Conservation (phyloP, 37 sponge, comb jelly and placozoan species). For the Theonella swinhoei region DNA sequence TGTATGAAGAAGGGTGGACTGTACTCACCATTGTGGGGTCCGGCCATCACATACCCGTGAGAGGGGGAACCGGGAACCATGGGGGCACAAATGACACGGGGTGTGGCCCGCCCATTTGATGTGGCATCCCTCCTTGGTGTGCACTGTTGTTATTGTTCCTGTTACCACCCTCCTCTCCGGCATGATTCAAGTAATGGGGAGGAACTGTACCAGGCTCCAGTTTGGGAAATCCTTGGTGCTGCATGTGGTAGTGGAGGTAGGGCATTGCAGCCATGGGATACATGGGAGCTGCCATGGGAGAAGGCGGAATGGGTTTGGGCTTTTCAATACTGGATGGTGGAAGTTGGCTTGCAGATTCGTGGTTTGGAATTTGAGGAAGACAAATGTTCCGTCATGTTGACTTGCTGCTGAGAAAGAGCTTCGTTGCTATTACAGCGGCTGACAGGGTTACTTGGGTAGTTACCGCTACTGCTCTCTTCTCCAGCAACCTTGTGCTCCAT, state of each 20-base stretch:
- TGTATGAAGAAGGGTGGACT: too few relatives aligned
- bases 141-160: slow-evolving; percentile 50
- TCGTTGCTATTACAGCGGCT: slow-evolving; percentile 43
- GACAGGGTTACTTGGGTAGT: background rate
- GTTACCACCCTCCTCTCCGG: background rate
- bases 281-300: background rate
- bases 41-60: slow-evolving; percentile 46
- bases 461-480: slow-evolving; percentile 19
- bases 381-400: background rate
- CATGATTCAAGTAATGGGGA: background rate
- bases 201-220: background rate
- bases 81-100: slow-evolving; percentile 28
- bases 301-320: slow-evolving; percentile 48
- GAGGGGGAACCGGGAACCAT: slow-evolving; percentile 18
- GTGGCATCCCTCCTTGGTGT: background rate
- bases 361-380: background rate
- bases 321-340: slow-evolving; percentile 17
- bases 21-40: slow-evolving; percentile 38
- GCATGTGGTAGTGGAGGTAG: slow-evolving; percentile 14
- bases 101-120: background rate
- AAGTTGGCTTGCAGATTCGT: background rate
- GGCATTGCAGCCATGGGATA: slow-evolving; percentile 43
- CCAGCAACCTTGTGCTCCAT: background rate
- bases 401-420: background rate
- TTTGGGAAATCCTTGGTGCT: background rate